These are phyloP conservation scores for Melanotaenia pygmaea DNA, from an alignment of 2,797 vertebrate genomes.

Conservation along the genomic window DNA sequence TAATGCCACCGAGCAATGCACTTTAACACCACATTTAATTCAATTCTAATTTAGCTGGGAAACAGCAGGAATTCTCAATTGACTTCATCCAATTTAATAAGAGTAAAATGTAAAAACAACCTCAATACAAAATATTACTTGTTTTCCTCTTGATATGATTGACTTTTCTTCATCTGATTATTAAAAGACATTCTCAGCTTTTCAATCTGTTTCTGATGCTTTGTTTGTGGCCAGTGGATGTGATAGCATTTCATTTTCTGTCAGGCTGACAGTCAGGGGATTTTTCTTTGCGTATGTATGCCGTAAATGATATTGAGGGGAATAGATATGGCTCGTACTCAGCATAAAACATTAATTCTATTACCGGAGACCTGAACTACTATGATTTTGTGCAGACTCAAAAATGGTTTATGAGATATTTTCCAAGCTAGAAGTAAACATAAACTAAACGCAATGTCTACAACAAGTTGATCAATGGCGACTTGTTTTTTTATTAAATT, in stretches of 20 bases:
- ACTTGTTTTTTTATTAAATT: slow-evolving; percentile 82
- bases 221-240: slow-evolving; percentile 48
- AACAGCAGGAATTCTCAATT: slow-evolving; percentile 8
- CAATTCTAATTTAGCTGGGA: slow-evolving; percentile 1
- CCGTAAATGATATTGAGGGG: slow-evolving; percentile 65
- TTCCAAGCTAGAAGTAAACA: slow-evolving; percentile 68
- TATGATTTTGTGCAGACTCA: slow-evolving; percentile 54
- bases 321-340: slow-evolving; percentile 67
- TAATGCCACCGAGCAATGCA: background rate
- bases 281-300: slow-evolving; percentile 51
- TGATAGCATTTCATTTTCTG: slow-evolving; percentile 64
- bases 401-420: slow-evolving; percentile 66
- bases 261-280: slow-evolving; percentile 55
- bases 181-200: slow-evolving; percentile 41
- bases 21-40: background rate
- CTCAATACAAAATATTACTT: slow-evolving; percentile 17
- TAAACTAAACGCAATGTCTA: slow-evolving; percentile 74
- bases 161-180: slow-evolving; percentile 54
- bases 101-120: slow-evolving; percentile 25
- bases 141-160: slow-evolving; percentile 33
- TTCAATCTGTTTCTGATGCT: slow-evolving; percentile 57
- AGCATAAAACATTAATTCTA: slow-evolving; percentile 73
- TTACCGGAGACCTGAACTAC: slow-evolving; percentile 49
- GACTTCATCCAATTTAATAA: slow-evolving; percentile 27
- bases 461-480: slow-evolving; percentile 85